Evolutionary conservation across 1,140 invertebrate species (phyloP), one percentile per base, ranked within the genome.

Genomic region (Halesus radiatus): DNA sequence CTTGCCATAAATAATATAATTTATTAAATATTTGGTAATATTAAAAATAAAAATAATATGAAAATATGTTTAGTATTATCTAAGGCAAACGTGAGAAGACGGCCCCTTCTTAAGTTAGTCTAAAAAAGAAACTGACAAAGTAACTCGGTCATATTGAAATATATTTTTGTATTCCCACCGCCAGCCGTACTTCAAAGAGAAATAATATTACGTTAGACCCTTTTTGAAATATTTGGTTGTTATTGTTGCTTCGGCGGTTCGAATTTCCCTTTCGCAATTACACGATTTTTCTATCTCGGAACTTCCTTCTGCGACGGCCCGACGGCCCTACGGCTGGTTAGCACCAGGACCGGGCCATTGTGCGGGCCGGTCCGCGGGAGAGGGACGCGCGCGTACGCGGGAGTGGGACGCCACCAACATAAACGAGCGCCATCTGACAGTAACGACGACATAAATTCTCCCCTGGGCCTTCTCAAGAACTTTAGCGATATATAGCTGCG

Each of bases 391-490:
- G 18, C 29, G 37, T 8, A n/a, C 37, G 56, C 15, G 10, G 22
- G 75, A 77, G 22, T 10, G 75, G 60, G 75, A 79, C 78, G 58
- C 60, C 82, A 72, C 80, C 77, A 78, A 84, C 84, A 86, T 86
- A 86, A 84, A 85, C 86, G 85, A 86, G 86, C 86, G 85, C 84
- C 83, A 84, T 84, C 85, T 86, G 86, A 87, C 86, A 85, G 85
- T 86, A 87, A 87, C 85, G 85, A 85, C 85, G 86, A 86, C 85
- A 86, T 87, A 87, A 87, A 87, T 87, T 86, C 84, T 85, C 86
- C 85, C 85, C 75, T 73, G 85, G 84, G 85, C 76, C 78, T 82
- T 75, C 81, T 82, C 75, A 78, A 82, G 81, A 82, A 82, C 81
- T 82, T 79, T 80, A 58, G 72, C 79, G 78, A 82, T 82, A 82